These are phyloP conservation scores for Lethrus apterus DNA, from an alignment of 1,140 invertebrate species.

Conservation along the genomic window DNA sequence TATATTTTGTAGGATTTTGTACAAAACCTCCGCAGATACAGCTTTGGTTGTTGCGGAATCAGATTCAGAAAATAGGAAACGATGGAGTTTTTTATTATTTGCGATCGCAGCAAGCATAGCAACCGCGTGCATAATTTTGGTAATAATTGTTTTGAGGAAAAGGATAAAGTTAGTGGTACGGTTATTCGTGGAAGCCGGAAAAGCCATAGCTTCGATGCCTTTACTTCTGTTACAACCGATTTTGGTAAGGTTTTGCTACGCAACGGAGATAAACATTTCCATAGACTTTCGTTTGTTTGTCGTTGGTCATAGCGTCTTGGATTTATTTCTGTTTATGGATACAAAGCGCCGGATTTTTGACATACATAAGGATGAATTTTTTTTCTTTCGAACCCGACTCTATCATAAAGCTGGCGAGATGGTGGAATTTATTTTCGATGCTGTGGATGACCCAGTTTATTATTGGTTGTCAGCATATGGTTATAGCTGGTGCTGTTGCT, in stretches of 20 bases:
- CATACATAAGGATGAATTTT: slow-evolving; percentile 39
- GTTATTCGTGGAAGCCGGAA: slow-evolving; percentile 69
- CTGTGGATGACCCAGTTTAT: slow-evolving; percentile 68
- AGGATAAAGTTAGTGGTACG: slow-evolving; percentile 61
- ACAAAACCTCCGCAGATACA: slow-evolving; percentile 16
- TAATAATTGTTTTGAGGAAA: slow-evolving; percentile 66
- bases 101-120: slow-evolving; percentile 57
- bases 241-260: slow-evolving; percentile 45
- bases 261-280: slow-evolving; percentile 27
- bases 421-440: slow-evolving; percentile 51
- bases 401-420: slow-evolving; percentile 43
- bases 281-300: slow-evolving; percentile 60
- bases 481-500: slow-evolving; percentile 65
- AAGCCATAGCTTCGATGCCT: slow-evolving; percentile 63
- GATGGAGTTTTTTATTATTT: slow-evolving; percentile 44
- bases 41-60: slow-evolving; percentile 6
- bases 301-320: slow-evolving; percentile 50
- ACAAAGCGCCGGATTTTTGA: slow-evolving; percentile 54
- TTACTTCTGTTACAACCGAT: slow-evolving; percentile 67
- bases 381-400: slow-evolving; percentile 48
- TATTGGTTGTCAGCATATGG: slow-evolving; percentile 69
- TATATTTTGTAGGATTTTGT: slow-evolving; percentile 23
- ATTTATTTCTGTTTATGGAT: slow-evolving; percentile 54
- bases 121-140: slow-evolving; percentile 55
- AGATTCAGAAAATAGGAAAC: slow-evolving; percentile 21